Base-by-base conservation (phyloP, 1,140 invertebrate species). In the Danaus plexippus region DNA sequence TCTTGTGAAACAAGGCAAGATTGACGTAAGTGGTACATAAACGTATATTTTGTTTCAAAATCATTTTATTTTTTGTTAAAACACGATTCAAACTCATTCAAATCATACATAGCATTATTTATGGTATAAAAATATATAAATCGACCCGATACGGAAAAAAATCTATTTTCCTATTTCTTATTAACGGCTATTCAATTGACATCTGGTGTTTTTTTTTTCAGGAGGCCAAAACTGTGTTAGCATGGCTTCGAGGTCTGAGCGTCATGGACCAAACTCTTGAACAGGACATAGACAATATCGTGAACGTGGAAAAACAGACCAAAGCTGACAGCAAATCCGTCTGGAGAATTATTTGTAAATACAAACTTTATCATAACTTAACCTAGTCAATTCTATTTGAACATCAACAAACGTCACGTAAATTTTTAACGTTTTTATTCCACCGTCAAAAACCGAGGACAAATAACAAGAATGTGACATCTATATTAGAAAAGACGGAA, bases 1-100 rank as follows among this genome's bases (percentile, higher is more conserved):
- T 45, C 68, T 90, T 8, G 77, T 88, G 9, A 88, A 88, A 48
- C 69, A 77, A 12, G 88, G 88, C 9, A 88, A 85, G 59, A 49
- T 85, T 49, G 77, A 88, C 49, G 88, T 88, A 54, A 79, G 81
- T n/a, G n/a, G n/a, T 73, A 22, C 22, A 32, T 51, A 47, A 8
- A 9, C 40, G 42, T 3, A n/a, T n/a, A n/a, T n/a, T n/a, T n/a
- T n/a, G n/a, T n/a, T n/a, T n/a, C n/a, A n/a, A n/a, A n/a, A n/a
- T n/a, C n/a, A 32, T 32, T 32, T 32, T 32, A 3, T 32, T 32
- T 32, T 32, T 32, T 6, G 22, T 6, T 32, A 32, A 3, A 32
- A 32, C 1, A 32, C 7, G 22, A 0, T 32, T 32, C 22, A 5
- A 6, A 3, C 5, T 32, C 22, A 32, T 32, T 8, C 15, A 15